A percentile compares a stretch with the other conserved stretches of the same genome.
Evolutionary conservation across 2,888 invertebrate species (phyloP).

Genomic region (Zootermopsis nevadensis): DNA sequence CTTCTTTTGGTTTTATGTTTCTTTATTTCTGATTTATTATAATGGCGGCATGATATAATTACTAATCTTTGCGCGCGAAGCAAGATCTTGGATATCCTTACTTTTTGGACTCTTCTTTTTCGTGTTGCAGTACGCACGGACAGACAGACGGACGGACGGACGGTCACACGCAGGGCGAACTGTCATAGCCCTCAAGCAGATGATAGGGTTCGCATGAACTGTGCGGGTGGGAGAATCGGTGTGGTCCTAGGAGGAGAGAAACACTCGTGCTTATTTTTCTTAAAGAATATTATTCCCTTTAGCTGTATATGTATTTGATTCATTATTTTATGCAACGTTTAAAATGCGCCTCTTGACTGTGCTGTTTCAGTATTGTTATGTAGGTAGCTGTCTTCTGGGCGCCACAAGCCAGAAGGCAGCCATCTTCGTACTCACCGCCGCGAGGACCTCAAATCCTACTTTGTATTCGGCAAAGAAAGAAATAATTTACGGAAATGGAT

Average conservation of each 20-base stretch:
- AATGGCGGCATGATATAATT: constrained; percentile 44
- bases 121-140: background rate
- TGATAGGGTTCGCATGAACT: background rate
- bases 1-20: constrained; percentile 19
- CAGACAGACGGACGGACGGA: background rate
- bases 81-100: constrained; percentile 18
- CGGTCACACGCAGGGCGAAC: background rate
- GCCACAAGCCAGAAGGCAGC: too few species aligned
- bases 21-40: constrained; percentile 41
- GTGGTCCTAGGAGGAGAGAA: background rate
- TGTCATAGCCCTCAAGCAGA: constrained; percentile 20
- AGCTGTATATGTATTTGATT: background rate
- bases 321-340: background rate
- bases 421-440: too few species aligned
- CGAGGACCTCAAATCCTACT: too few species aligned
- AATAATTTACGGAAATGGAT: too few species aligned
- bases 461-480: too few species aligned
- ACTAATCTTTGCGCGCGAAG: constrained; percentile 34
- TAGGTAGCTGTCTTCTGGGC: too few species aligned
- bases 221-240: background rate
- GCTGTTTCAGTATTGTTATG: background rate
- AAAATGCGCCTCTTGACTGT: background rate
- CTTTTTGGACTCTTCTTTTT: background rate
- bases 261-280: background rate
- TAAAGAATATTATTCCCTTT: background rate